These are phyloP conservation scores for Geococcyx californianus DNA, from an alignment of 2,113 vertebrate genomes.

Conservation along the genomic window DNA sequence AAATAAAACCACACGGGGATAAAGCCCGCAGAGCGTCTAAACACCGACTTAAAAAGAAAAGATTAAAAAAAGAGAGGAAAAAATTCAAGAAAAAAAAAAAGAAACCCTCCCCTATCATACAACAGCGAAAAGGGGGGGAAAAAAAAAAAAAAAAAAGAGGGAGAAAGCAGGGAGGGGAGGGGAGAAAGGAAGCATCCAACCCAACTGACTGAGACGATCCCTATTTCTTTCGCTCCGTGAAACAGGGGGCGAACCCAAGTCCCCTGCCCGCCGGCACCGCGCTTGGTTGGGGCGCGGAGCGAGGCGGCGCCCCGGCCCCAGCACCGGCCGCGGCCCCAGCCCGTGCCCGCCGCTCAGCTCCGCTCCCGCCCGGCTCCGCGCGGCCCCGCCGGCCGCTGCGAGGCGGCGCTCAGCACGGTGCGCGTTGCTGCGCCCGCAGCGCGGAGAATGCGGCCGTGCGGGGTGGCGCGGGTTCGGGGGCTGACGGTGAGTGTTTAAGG, in stretches of 20 bases:
- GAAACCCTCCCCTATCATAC: neutral
- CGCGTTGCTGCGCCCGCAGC: too few species aligned
- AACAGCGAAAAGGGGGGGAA: neutral
- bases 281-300: neutral
- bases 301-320: neutral
- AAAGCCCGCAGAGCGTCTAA: neutral
- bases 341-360: neutral
- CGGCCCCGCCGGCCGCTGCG: neutral
- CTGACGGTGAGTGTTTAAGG: neutral
- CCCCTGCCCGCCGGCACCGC: neutral
- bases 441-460: neutral
- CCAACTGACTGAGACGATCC: neutral
- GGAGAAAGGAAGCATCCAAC: neutral
- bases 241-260: neutral
- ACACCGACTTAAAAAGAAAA: neutral
- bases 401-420: neutral
- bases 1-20: neutral
- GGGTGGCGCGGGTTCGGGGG: neutral
- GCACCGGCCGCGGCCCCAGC: neutral
- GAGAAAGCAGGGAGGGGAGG: neutral
- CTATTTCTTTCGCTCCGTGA: neutral
- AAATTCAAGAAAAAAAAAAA: too few species aligned
- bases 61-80: fast-evolving
- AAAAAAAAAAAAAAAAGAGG: neutral
- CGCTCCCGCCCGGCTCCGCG: neutral